These are phyloP conservation scores for Hydropotes inermis DNA, from an alignment of 2,113 vertebrate genomes.

Conservation along the genomic window DNA sequence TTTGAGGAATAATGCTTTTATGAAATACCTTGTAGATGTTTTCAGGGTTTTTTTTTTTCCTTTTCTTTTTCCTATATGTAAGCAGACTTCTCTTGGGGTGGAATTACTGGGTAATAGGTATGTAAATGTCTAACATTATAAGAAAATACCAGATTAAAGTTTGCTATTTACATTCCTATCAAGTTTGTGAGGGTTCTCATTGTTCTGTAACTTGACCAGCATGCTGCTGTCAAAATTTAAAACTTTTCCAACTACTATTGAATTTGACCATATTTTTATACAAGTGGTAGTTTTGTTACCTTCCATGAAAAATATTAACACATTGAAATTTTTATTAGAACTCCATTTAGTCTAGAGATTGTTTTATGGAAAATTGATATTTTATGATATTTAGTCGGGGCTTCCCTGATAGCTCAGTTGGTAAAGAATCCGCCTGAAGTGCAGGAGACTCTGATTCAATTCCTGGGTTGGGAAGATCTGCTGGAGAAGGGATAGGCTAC, in stretches of 20 bases:
- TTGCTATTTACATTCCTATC: background rate
- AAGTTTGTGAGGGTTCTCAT: background rate
- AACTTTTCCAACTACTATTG: background rate
- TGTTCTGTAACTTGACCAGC: background rate
- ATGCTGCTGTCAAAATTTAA: background rate
- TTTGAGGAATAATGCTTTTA: background rate
- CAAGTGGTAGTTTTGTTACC: background rate
- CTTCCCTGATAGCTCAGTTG: background rate
- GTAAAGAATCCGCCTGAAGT: background rate
- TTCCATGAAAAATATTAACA: background rate
- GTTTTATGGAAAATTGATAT: background rate
- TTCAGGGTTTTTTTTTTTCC: background rate
- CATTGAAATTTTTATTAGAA: slow-evolving; percentile 9
- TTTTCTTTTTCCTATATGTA: background rate
- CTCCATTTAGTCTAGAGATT: background rate
- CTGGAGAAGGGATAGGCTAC: background rate
- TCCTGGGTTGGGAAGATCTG: background rate
- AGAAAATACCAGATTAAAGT: background rate
- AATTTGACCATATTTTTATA: background rate
- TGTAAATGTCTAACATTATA: background rate
- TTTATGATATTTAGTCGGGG: background rate
- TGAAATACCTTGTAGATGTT: background rate
- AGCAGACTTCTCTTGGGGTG: background rate
- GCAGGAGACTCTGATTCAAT: background rate
- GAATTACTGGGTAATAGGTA: background rate